Evolutionary conservation across 1,140 invertebrate species (phyloP).

Genomic region (Psix sp.): DNA sequence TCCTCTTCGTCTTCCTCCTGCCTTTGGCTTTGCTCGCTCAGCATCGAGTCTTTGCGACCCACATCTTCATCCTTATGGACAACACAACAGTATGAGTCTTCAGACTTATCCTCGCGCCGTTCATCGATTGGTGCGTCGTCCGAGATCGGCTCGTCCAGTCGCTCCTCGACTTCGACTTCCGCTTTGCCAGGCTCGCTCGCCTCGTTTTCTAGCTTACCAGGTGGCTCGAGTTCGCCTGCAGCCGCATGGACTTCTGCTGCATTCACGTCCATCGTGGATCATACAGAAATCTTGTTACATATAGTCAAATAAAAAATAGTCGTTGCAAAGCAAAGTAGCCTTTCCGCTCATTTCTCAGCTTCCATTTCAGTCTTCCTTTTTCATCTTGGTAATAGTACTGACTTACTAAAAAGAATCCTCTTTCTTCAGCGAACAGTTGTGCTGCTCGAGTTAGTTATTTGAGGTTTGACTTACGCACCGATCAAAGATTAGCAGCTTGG

Average conservation of each 20-base stretch:
- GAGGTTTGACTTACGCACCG: slow-evolving; percentile 18
- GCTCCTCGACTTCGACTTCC: slow-evolving; percentile 9
- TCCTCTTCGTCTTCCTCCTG: background rate
- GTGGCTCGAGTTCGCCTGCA: background rate
- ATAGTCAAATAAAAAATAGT: too few relatives aligned
- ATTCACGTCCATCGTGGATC: too few relatives aligned
- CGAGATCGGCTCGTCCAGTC: slow-evolving; percentile 25
- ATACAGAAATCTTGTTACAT: too few relatives aligned
- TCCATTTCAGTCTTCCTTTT: background rate
- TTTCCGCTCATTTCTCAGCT: too few relatives aligned
- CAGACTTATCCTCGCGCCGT: background rate
- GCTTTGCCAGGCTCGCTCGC: background rate
- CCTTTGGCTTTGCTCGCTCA: background rate
- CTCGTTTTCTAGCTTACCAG: background rate
- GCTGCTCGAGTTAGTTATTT: background rate
- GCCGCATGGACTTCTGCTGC: too few relatives aligned
- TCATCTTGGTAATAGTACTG: too few relatives aligned
- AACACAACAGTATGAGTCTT: background rate
- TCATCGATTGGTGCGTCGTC: slow-evolving; percentile 24
- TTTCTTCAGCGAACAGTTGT: too few relatives aligned
- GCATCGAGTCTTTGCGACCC: background rate
- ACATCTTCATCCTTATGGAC: background rate
- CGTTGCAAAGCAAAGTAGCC: too few relatives aligned
- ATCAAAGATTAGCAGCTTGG: slow-evolving; percentile 44
- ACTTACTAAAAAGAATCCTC: too few relatives aligned